A percentile compares a stretch with the other conserved stretches of the same genome.
Evolutionary conservation across 2,888 invertebrate genomes (phyloP).

Genomic region (Eilema depressum): DNA sequence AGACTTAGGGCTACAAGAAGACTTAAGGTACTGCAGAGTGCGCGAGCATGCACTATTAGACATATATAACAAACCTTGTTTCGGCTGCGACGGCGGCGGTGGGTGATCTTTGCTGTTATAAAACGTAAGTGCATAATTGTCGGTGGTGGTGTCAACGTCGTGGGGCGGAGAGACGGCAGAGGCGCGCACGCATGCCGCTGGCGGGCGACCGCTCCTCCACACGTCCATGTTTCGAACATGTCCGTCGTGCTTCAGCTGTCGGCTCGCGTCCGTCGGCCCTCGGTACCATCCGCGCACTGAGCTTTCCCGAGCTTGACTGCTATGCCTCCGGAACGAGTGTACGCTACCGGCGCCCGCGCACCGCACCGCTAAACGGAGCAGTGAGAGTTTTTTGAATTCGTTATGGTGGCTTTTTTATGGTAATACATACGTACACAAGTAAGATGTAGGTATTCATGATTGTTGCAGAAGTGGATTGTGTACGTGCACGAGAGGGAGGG

Average conservation of each 20-base stretch:
- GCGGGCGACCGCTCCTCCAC: constrained; percentile 90
- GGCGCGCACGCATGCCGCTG: constrained; percentile 88
- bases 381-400: constrained; percentile 63
- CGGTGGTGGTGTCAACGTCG: constrained; percentile 90
- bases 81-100: constrained; percentile 75
- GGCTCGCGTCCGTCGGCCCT: constrained; percentile 76
- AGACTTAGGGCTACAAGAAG: neutral
- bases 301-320: constrained; percentile 65
- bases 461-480: constrained; percentile 28
- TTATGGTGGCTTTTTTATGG: constrained; percentile 49
- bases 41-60: constrained; percentile 20
- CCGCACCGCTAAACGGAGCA: constrained; percentile 56
- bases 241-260: constrained; percentile 60
- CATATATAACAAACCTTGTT: constrained; percentile 68
- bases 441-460: constrained; percentile 40
- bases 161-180: constrained; percentile 77
- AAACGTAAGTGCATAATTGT: constrained; percentile 93
- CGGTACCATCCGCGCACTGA: constrained; percentile 78
- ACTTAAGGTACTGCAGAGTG: neutral
- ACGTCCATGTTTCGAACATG: constrained; percentile 89
- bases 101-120: constrained; percentile 90
- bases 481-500: neutral
- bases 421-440: constrained; percentile 45
- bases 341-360: constrained; percentile 55
- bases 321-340: constrained; percentile 49